These are phyloP conservation scores for Encarsia formosa DNA, from an alignment of 2,888 invertebrate species.

Conservation along the genomic window DNA sequence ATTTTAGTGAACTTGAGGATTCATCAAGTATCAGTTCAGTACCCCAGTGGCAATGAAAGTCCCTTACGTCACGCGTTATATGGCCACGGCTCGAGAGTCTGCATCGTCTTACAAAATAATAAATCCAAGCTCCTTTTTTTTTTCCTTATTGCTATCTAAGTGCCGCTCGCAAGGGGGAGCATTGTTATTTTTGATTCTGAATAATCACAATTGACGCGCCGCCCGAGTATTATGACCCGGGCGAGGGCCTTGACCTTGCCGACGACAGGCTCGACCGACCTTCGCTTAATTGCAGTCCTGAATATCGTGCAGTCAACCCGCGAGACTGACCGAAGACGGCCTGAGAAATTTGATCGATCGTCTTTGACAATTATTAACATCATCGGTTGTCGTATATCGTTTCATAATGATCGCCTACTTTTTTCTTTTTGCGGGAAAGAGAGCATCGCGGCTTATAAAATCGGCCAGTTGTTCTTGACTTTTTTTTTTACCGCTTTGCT, in stretches of 20 bases:
- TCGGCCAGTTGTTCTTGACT: too few species aligned
- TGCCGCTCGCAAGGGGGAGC: not conserved
- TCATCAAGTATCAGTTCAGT: slow-evolving; percentile 11
- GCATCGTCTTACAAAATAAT: too few species aligned
- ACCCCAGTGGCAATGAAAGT: too few species aligned
- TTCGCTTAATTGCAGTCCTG: slow-evolving; percentile 17
- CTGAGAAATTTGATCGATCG: not conserved
- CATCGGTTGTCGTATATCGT: too few species aligned
- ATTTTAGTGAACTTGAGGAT: slow-evolving; percentile 18
- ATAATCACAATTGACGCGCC: not conserved
- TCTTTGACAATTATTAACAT: too few species aligned
- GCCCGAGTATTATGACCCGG: not conserved
- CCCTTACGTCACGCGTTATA: too few species aligned
- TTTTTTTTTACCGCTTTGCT: too few species aligned
- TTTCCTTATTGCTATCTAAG: slow-evolving; percentile 9
- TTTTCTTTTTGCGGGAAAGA: too few species aligned
- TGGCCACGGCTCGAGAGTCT: too few species aligned
- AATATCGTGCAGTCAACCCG: slow-evolving; percentile 19
- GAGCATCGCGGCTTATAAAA: too few species aligned
- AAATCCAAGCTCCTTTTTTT: not conserved
- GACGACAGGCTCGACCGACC: slow-evolving; percentile 1
- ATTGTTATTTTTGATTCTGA: not conserved
- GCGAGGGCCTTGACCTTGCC: slow-evolving; percentile 17
- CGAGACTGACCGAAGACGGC: not conserved
- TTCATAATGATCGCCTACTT: too few species aligned